These are phyloP conservation scores for Calephelis nemesis DNA, from an alignment of 1,140 invertebrate species.

Conservation along the genomic window DNA sequence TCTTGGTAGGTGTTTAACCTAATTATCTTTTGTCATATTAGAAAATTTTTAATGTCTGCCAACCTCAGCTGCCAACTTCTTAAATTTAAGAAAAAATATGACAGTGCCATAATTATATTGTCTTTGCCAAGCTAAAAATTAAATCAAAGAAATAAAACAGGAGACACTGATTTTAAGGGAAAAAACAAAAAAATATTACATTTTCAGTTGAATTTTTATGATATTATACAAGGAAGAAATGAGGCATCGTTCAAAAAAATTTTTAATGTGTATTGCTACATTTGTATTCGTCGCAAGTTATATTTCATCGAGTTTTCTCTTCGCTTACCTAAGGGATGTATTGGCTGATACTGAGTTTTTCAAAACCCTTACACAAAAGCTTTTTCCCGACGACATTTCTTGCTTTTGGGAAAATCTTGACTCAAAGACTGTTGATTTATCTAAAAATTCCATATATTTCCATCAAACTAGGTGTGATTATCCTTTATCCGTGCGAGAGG, in stretches of 20 bases:
- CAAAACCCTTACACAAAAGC: not conserved
- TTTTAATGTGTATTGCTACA: constrained; percentile 12
- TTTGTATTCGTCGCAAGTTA: constrained; percentile 24
- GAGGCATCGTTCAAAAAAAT: constrained; percentile 15
- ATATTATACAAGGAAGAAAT: constrained; percentile 4
- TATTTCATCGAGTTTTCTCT: constrained; percentile 22
- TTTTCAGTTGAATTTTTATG: not conserved
- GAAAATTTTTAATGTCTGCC: too few species aligned
- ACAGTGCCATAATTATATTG: too few species aligned
- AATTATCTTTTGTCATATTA: too few species aligned
- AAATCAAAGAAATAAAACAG: too few species aligned
- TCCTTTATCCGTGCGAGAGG: not conserved
- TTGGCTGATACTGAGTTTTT: not conserved
- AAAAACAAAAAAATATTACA: not conserved
- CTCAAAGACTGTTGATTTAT: not conserved
- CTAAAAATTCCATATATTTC: not conserved
- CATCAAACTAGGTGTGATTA: constrained; percentile 2
- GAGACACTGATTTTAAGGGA: too few species aligned
- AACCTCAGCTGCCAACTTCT: too few species aligned
- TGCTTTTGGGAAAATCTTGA: not conserved
- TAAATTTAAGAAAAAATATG: too few species aligned
- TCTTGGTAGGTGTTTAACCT: too few species aligned
- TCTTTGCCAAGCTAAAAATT: too few species aligned
- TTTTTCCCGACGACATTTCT: constrained; percentile 3
- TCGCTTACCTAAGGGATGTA: constrained; percentile 22